Percentiles rank a stretch among this genome's conserved stretches.
Evolutionary conservation across 2,888 invertebrate species (phyloP).

Genomic region (Odontothrips loti): DNA sequence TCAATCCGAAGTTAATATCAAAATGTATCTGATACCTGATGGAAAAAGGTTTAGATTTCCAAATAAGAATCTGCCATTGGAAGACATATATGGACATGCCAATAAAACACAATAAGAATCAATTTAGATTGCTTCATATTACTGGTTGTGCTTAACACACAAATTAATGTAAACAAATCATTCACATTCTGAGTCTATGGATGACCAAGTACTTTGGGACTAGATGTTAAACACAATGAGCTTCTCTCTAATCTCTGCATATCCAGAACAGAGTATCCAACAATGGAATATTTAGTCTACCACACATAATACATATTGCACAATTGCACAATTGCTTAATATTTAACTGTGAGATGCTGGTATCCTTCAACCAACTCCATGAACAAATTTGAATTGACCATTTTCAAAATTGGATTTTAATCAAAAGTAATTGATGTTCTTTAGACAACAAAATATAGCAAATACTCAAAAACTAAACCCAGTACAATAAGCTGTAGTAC

Average conservation of each 20-base stretch:
- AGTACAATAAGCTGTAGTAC: not conserved
- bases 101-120: too few species aligned
- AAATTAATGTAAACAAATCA: too few species aligned
- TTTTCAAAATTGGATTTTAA: conserved; percentile 1
- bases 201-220: conserved; percentile 6
- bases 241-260: not conserved
- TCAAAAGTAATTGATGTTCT: not conserved
- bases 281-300: conserved; percentile 9
- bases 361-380: not conserved
- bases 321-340: not conserved
- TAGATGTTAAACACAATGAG: not conserved
- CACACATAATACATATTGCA: conserved; percentile 1
- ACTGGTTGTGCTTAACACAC: too few species aligned
- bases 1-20: too few species aligned
- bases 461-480: not conserved
- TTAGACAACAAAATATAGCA: not conserved
- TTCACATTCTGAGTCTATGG: not conserved
- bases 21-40: too few species aligned
- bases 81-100: too few species aligned
- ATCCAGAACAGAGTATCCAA: conserved; percentile 4
- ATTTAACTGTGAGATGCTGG: not conserved
- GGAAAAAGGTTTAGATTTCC: too few species aligned
- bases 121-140: too few species aligned
- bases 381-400: conserved; percentile 3
- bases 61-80: too few species aligned